Evolutionary conservation across 2,888 invertebrate species (phyloP).

Genomic region (Microdon myrmicae): DNA sequence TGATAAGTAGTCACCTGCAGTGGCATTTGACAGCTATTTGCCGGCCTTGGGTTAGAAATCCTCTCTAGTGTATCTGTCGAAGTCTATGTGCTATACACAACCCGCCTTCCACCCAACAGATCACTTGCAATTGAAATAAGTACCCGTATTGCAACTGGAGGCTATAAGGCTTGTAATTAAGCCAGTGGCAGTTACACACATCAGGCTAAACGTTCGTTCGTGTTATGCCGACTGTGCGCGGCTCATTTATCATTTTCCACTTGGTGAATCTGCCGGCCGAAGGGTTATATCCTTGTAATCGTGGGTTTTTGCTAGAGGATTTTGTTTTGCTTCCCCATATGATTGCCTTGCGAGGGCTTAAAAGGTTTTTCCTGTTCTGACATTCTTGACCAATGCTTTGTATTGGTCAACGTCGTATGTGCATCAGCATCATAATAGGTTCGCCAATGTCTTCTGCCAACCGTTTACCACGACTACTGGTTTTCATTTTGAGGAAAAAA

Average conservation of each 20-base stretch:
- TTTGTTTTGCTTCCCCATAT: slow-evolving; percentile 1
- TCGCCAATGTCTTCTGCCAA: slow-evolving; percentile 24
- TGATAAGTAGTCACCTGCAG: too few species aligned
- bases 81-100: too few species aligned
- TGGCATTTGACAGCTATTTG: too few species aligned
- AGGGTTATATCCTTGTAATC: slow-evolving; percentile 21
- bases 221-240: slow-evolving; percentile 43
- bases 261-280: slow-evolving; percentile 26
- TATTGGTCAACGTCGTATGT: slow-evolving; percentile 23
- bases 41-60: too few species aligned
- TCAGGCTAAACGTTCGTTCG: slow-evolving; percentile 46
- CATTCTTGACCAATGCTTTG: slow-evolving; percentile 34
- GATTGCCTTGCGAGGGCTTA: slow-evolving; percentile 29
- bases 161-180: slow-evolving; percentile 50
- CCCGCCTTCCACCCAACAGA: slow-evolving; percentile 6
- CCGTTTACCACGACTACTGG: slow-evolving; percentile 34
- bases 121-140: slow-evolving; percentile 38
- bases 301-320: too few species aligned
- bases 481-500: slow-evolving; percentile 34
- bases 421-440: slow-evolving; percentile 16
- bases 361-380: slow-evolving; percentile 51
- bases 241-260: slow-evolving; percentile 49
- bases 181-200: slow-evolving; percentile 49
- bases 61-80: too few species aligned
- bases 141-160: slow-evolving; percentile 38